Base-by-base conservation (phyloP, 2,888 invertebrate genomes). In the Venustoraphidia nigricollis region DNA sequence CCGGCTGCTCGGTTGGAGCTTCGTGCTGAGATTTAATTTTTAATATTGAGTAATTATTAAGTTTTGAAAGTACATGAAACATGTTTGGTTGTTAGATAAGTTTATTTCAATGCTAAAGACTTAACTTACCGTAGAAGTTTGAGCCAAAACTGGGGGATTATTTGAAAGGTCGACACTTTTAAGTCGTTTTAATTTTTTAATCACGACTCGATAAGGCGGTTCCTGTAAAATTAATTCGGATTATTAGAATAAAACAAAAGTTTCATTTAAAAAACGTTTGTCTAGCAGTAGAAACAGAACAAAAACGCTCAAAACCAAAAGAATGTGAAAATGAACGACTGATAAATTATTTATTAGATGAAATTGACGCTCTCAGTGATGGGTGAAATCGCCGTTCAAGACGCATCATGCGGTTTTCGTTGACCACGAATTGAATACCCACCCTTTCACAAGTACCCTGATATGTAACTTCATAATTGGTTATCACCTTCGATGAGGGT, bases 161-260 rank as follows among this genome's bases (percentile, higher is more conserved):
- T 38, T 38, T 13, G 38, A 13, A 38, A 11, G 34, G n/a, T 41
- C 45, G 57, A 57, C 55, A 56, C 60, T 50, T 27, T 54, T 53
- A 49, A 57, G 59, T 51, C 59, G 62, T 47, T 58, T 54, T 47
- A 64, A 64, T 51, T 63, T 66, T 46, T 61, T 59, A 41, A 67
- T 66, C 27, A 62, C 54, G 2, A 66, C 65, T 56, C 56, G 58
- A 50, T 67, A 67, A 9, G 60, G 60, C 36, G 60, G 59, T 3
- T 53, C 59, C 64, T 65, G 50, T 46, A 60, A 60, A 44, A 38
- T 48, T 40, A 39, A 38, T 1, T 27, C 3, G 27, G 27, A 6
- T 27, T 27, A 27, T 27, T 27, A 27, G 27, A 27, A 27, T 6
- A 27, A 27, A 27, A 27, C 6, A 6, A 27, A 27, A 27, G 17